Conservation (phyloP, 2,888 invertebrate genomes). For the Epistrophella euchroma region DNA sequence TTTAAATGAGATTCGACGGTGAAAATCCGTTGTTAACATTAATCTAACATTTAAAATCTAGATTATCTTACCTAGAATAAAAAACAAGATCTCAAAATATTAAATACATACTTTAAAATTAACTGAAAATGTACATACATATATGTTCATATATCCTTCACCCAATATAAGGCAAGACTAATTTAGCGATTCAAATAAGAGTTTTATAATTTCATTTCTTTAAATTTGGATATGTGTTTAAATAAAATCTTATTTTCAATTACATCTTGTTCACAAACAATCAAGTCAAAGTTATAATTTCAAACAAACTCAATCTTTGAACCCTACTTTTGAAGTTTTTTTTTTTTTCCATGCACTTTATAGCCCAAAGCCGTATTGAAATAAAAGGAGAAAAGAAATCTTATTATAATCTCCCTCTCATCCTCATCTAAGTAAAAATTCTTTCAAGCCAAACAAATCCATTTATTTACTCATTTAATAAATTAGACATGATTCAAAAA, state of each 20-base stretch:
- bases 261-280: slow-evolving; percentile 5
- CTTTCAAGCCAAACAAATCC: slow-evolving; percentile 25
- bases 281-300: slow-evolving; percentile 17
- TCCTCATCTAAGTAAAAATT: not conserved
- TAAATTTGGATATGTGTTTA: not conserved
- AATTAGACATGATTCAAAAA: slow-evolving; percentile 29
- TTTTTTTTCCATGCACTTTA: not conserved
- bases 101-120: too few relatives aligned
- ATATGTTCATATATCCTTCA: too few relatives aligned
- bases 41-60: too few relatives aligned
- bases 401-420: not conserved
- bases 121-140: too few relatives aligned
- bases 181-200: not conserved
- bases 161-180: too few relatives aligned
- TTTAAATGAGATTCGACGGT: too few relatives aligned
- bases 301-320: slow-evolving; percentile 19
- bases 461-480: slow-evolving; percentile 35
- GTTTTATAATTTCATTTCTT: not conserved
- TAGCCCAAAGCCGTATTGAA: not conserved
- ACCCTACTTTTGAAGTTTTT: not conserved
- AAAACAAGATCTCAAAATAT: too few relatives aligned
- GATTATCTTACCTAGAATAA: too few relatives aligned
- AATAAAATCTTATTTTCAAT: not conserved
- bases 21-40: too few relatives aligned
- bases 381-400: not conserved